Base-by-base conservation (phyloP, 2,797 vertebrate genomes). In the Dromococcyx pavoninus region DNA sequence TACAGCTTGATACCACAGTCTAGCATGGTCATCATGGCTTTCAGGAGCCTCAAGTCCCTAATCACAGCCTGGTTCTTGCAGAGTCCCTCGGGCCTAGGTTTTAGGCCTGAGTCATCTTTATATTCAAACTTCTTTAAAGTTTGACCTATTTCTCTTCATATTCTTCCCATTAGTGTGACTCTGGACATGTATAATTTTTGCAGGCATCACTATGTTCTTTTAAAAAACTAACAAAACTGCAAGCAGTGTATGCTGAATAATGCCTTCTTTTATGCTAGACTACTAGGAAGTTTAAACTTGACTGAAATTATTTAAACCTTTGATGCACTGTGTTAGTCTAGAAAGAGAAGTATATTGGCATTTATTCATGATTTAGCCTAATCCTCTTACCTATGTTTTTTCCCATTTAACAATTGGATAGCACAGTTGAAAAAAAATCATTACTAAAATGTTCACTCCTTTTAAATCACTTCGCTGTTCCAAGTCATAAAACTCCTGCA, bases 401-500 rank as follows among this genome's bases (percentile, higher is more conserved):
- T 69, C 60, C 60, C 61, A 64, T 70, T 83, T 89, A 83, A 91
- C 50, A 80, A 88, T 77, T 69, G 93, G 65, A 78, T 83, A 67
- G 54, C 33, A 76, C 37, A 67, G n/a, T 33, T 85, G 35, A 58
- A 70, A 73, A 83, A 85, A 78, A 80, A 77, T 9, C 56, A 50
- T 67, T 81, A 56, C 58, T 71, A 57, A 91, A 89, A 70, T 70
- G 32, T 91, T 96, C 78, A 58, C 72, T 94, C 60, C 73, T 93
- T 95, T 93, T 75, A 95, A 95, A 94, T 94, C 61, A 72, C 28
- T 76, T 41, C 58, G 17, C 35, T 67, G 76, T 93, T 96, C 71
- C 90, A 88, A 83, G 82, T 70, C 74, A 91, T 91, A 93, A 92
- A 96, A 92, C 62, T 92, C 79, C 35, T 79, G 48, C 58, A 97